Conservation (phyloP, 2,113 vertebrate genomes). For the Phrynocephalus versicolor region DNA sequence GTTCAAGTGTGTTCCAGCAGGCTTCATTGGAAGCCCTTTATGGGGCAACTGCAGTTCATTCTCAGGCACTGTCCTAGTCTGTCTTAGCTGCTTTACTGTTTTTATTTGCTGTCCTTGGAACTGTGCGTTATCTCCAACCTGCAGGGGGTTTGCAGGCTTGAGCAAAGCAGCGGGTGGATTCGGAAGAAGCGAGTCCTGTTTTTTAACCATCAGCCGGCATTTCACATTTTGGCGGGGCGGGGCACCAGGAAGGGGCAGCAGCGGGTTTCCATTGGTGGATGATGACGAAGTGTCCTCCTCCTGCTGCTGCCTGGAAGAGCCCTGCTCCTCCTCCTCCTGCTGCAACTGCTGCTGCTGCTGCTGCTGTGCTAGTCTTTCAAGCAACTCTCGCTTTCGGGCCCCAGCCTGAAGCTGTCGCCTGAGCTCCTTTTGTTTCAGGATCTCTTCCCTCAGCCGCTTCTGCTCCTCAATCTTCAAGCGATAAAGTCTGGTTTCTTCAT, state of each 20-base stretch:
- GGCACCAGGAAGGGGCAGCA: conserved; percentile 70
- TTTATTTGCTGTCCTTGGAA: conserved; percentile 72
- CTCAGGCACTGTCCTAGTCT: conserved; percentile 58
- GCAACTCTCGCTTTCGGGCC: conserved; percentile 89
- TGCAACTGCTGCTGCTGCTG: conserved; percentile 70
- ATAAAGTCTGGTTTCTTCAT: conserved; percentile 93
- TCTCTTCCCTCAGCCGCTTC: conserved; percentile 93
- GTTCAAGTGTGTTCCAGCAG: conserved; percentile 59
- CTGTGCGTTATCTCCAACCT: conserved; percentile 52
- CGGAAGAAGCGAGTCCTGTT: conserved; percentile 53
- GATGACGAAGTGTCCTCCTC: conserved; percentile 59
- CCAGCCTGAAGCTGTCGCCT: conserved; percentile 95
- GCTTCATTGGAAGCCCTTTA: conserved; percentile 57
- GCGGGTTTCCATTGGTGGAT: conserved; percentile 70
- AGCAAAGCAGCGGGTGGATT: conserved; percentile 41
- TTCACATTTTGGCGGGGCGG: conserved; percentile 77
- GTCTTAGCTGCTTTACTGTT: conserved; percentile 71
- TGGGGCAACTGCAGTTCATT: conserved; percentile 50
- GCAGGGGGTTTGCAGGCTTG: conserved; percentile 62
- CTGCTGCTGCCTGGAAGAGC: conserved; percentile 44
- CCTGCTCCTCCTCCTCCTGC: background rate
- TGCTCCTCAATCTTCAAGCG: conserved; percentile 96
- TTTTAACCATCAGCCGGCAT: conserved; percentile 77
- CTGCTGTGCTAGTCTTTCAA: conserved; percentile 86
- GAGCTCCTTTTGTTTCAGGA: conserved; percentile 91